These are phyloP conservation scores for Mugil cephalus DNA, from an alignment of 2,113 vertebrate genomes.

Conservation along the genomic window DNA sequence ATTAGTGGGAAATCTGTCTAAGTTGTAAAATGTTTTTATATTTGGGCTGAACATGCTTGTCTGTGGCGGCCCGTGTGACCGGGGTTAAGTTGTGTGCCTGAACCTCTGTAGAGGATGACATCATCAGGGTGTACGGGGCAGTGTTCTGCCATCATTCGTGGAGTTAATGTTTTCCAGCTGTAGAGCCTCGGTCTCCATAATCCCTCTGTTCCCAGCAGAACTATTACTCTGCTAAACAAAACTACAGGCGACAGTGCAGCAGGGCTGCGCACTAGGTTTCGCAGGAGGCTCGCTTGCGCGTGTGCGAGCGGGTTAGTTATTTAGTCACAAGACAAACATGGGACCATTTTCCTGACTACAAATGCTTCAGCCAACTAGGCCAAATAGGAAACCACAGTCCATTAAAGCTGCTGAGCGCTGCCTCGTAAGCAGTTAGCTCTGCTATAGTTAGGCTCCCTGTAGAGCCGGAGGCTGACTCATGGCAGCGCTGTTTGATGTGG, in stretches of 20 bases:
- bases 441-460: slow-evolving; percentile 75
- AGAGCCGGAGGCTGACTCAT: slow-evolving; percentile 75
- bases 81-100: slow-evolving; percentile 44
- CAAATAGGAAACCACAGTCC: slow-evolving; percentile 69
- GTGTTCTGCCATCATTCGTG: slow-evolving; percentile 63
- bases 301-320: slow-evolving; percentile 37
- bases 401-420: slow-evolving; percentile 66
- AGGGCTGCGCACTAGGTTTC: slow-evolving; percentile 1
- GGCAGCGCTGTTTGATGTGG: slow-evolving; percentile 76
- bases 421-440: slow-evolving; percentile 74
- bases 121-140: slow-evolving; percentile 63
- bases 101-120: slow-evolving; percentile 67
- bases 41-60: background rate
- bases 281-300: slow-evolving; percentile 22
- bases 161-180: slow-evolving; percentile 79
- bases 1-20: no score
- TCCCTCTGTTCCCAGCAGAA: slow-evolving; percentile 33
- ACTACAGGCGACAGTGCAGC: slow-evolving; percentile 9
- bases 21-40: no score
- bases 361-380: slow-evolving; percentile 56
- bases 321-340: slow-evolving; percentile 55
- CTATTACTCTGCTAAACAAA: slow-evolving; percentile 29
- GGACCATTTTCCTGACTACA: slow-evolving; percentile 51
- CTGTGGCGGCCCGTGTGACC: slow-evolving; percentile 10
- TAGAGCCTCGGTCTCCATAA: slow-evolving; percentile 29